Percentiles rank a stretch among this genome's conserved stretches.
These are phyloP conservation scores for Pyxicephalus adspersus DNA, from an alignment of 2,113 vertebrate genomes.

Conservation along the genomic window DNA sequence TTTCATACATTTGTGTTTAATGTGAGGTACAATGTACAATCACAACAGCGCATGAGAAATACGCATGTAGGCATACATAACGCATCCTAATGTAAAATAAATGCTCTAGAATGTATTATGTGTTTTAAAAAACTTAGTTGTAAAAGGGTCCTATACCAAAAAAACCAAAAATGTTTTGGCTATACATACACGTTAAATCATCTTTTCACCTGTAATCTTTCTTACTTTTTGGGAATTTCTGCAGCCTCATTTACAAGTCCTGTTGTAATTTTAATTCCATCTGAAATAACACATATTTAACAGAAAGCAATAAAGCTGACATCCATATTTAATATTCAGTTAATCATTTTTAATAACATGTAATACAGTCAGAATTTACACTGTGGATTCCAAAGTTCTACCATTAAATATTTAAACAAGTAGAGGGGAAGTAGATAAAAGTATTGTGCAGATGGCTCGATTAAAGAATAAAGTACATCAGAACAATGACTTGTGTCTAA, in stretches of 20 bases:
- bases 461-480: not conserved
- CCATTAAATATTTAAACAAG: slow-evolving; percentile 42
- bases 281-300: slow-evolving; percentile 47
- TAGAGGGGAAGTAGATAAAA: slow-evolving; percentile 25
- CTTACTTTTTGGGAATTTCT: too few species aligned
- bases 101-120: too few species aligned
- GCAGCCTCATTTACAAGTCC: not conserved
- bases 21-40: too few species aligned
- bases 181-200: too few species aligned
- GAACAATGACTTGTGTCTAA: not conserved
- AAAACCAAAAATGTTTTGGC: too few species aligned
- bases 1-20: too few species aligned
- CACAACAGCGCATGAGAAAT: too few species aligned
- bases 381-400: slow-evolving; percentile 1
- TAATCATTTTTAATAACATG: slow-evolving; percentile 52
- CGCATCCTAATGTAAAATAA: too few species aligned
- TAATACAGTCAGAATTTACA: slow-evolving; percentile 43
- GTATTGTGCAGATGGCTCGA: slow-evolving; percentile 6
- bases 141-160: too few species aligned
- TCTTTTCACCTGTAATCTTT: too few species aligned
- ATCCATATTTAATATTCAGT: slow-evolving; percentile 50
- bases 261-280: slow-evolving; percentile 8
- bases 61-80: too few species aligned
- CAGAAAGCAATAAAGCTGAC: slow-evolving; percentile 46
- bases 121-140: too few species aligned